These are phyloP conservation scores for Tipula vernalis DNA, from an alignment of 2,888 invertebrate species.

Conservation along the genomic window DNA sequence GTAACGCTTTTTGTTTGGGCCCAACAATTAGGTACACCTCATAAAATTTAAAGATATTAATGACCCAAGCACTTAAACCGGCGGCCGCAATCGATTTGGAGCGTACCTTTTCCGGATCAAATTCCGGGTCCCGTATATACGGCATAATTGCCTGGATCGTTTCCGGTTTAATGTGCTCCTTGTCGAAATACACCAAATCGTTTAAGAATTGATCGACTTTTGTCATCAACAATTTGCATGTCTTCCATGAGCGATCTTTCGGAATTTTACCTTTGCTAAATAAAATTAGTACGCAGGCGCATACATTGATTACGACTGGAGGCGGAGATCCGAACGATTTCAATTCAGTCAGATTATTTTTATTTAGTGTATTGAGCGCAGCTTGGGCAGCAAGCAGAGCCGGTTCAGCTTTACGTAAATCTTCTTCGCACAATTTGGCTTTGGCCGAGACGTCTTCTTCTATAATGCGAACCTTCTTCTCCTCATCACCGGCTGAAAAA, in stretches of 20 bases:
- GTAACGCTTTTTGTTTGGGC: constrained; percentile 76
- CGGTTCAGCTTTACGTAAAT: constrained; percentile 83
- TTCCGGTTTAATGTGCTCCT: constrained; percentile 83
- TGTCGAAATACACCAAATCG: constrained; percentile 75
- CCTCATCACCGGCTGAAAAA: constrained; percentile 61
- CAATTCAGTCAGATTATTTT: constrained; percentile 84
- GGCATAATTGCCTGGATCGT: constrained; percentile 63
- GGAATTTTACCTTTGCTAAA: constrained; percentile 76
- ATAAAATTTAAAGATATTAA: constrained; percentile 81
- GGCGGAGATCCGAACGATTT: constrained; percentile 91
- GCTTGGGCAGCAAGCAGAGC: constrained; percentile 80
- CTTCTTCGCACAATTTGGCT: constrained; percentile 75
- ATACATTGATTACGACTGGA: constrained; percentile 74
- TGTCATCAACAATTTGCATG: constrained; percentile 78
- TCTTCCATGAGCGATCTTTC: constrained; percentile 87
- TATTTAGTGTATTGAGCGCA: constrained; percentile 84
- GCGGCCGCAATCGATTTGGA: constrained; percentile 85
- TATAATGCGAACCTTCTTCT: constrained; percentile 78
- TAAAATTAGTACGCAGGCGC: constrained; percentile 78
- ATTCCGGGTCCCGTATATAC: constrained; percentile 52
- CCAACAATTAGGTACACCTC: constrained; percentile 85
- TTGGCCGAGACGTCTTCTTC: constrained; percentile 79
- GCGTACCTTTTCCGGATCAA: constrained; percentile 69
- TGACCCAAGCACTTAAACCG: constrained; percentile 88
- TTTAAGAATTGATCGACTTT: constrained; percentile 79